Base-by-base conservation (phyloP, 2,113 vertebrate genomes). In the Notarius lentiginosus region DNA sequence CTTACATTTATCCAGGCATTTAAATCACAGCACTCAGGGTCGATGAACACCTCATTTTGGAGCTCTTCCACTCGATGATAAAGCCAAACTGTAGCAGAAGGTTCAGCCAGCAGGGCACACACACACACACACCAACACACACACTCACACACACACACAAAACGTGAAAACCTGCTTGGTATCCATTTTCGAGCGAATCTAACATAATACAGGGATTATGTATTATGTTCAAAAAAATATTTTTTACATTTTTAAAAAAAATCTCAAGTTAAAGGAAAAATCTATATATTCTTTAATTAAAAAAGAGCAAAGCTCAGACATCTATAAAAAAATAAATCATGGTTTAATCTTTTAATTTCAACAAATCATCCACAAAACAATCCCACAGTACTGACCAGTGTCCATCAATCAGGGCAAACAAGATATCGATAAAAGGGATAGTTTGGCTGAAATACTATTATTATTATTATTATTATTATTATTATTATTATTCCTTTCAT, bases 71-170 rank as follows among this genome's bases (percentile, higher is more conserved):
- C 79, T 47, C 41, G 56, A 61, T 7, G 24, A 80, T 27, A 60
- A 61, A 81, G 58, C 56, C 56, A 81, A 81, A 41, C 8, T 24
- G 56, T 14, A 61, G 56, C 79, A 81, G 56, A 61, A 81, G 56
- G 79, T 61, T 81, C 30, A 81, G 56, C 30, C 30, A 81, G 30
- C 53, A 61, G 79, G 30, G 56, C 27, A 1, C 24, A 1, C 56
- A 24, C 1, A 5, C 30, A 80, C 27, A 12, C 27, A 56, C 77
- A 58, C 24, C 17, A 22, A 27, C 1, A 51, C 20, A 30, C 47
- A 51, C 49, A 53, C 22, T 47, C 72, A 22, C 72, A 75, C 72
- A 75, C 72, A 55, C 51, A 27, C 75, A 47, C 5, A 22, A 49
- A 5, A 1, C 1, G 0, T 53, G 27, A 53, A 51, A 77, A n/a